Percentiles rank a stretch among this genome's conserved stretches.
These are phyloP conservation scores for Brachyopa scutellaris DNA, from an alignment of 2,888 invertebrate genomes.

Conservation along the genomic window DNA sequence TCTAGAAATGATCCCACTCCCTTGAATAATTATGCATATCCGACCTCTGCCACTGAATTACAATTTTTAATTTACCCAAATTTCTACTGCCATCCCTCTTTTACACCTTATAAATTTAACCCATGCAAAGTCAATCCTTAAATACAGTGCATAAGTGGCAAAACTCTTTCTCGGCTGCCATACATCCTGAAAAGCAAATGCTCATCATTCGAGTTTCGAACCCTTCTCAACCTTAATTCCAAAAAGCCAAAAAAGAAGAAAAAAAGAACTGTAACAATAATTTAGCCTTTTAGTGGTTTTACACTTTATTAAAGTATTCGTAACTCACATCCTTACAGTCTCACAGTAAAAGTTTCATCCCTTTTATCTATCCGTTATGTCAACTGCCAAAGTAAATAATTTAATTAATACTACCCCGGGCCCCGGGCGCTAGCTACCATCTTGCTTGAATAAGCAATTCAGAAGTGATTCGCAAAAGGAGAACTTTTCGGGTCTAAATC, in stretches of 20 bases:
- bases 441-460: conserved; percentile 1
- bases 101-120: not conserved
- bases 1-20: too few species aligned
- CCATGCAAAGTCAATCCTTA: not conserved
- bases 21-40: too few species aligned
- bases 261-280: conserved; percentile 5
- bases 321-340: too few species aligned
- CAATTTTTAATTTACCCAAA: not conserved
- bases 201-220: conserved; percentile 21
- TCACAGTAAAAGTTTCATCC: conserved; percentile 5
- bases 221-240: not conserved
- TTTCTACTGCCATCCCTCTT: not conserved
- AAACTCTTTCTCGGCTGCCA: not conserved
- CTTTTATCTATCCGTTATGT: not conserved
- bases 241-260: too few species aligned
- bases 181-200: not conserved
- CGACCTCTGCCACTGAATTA: too few species aligned
- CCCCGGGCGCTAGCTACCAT: not conserved
- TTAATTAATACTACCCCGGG: conserved; percentile 34
- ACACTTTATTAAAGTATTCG: conserved; percentile 45
- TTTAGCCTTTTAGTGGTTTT: conserved; percentile 20
- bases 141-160: conserved; percentile 14
- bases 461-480: not conserved
- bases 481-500: conserved; percentile 25
- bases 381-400: conserved; percentile 46